Evolutionary conservation across 2,888 invertebrate genomes (phyloP).

Genomic region (Patella caerulea): DNA sequence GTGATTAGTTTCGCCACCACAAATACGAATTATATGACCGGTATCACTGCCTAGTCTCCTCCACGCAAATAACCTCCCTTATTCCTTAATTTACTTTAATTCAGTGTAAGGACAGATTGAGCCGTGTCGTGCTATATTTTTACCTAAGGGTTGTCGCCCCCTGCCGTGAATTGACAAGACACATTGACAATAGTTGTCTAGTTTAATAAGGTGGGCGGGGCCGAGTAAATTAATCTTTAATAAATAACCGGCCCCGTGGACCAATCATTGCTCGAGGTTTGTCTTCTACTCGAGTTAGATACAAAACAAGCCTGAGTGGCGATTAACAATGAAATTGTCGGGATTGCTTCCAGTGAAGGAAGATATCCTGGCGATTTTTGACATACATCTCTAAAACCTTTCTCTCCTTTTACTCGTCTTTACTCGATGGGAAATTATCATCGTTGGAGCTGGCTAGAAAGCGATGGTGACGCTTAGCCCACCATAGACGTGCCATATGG

Average conservation of each 20-base stretch:
- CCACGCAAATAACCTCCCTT: not conserved
- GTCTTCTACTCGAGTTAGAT: not conserved
- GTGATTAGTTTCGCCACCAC: no score
- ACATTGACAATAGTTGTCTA: slow-evolving; percentile 33
- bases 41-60: no score
- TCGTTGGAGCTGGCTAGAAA: not conserved
- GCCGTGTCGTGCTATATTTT: slow-evolving; percentile 30
- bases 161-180: slow-evolving; percentile 27
- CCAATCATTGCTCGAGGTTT: slow-evolving; percentile 16
- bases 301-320: not conserved
- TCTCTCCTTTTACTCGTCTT: not conserved
- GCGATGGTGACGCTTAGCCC: not conserved
- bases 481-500: slow-evolving; percentile 7
- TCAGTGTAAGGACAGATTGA: slow-evolving; percentile 28
- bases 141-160: slow-evolving; percentile 30
- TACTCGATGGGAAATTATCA: no score
- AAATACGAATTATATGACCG: no score
- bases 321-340: not conserved
- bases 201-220: slow-evolving; percentile 36
- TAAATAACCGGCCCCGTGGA: slow-evolving; percentile 28
- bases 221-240: slow-evolving; percentile 37
- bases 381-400: slow-evolving; percentile 4
- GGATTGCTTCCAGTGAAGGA: not conserved
- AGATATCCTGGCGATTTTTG: not conserved
- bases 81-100: slow-evolving; percentile 33